Conservation (phyloP, 92 coral and sea anemone genomes). For the Heteractis magnifica region DNA sequence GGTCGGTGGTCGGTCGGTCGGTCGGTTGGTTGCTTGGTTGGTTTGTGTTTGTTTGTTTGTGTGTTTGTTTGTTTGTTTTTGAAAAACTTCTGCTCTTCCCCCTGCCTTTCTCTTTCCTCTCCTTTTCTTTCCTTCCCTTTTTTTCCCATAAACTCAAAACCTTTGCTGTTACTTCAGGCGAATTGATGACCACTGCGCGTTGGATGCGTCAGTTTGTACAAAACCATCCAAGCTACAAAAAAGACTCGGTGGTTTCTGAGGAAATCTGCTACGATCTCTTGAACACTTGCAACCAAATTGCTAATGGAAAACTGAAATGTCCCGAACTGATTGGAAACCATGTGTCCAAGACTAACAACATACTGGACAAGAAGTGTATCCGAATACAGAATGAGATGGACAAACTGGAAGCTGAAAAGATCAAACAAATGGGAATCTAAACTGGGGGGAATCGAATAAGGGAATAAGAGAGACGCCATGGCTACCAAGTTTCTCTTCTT, state of each 20-base stretch:
- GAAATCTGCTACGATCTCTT: slow-evolving; percentile 83
- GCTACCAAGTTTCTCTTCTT: not conserved
- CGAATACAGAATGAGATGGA: slow-evolving; percentile 67
- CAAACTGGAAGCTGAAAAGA: slow-evolving; percentile 42
- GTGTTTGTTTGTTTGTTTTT: not conserved
- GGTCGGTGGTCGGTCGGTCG: no score
- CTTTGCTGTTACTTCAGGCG: slow-evolving; percentile 51
- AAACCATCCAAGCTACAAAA: slow-evolving; percentile 79
- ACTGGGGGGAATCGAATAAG: not conserved
- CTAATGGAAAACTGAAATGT: slow-evolving; percentile 66
- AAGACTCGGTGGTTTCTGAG: slow-evolving; percentile 88
- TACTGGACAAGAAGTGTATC: slow-evolving; percentile 66
- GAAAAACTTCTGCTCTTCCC: not conserved
- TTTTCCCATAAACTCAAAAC: not conserved
- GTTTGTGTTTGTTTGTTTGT: no score
- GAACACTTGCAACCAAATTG: slow-evolving; percentile 76
- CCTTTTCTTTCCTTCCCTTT: not conserved
- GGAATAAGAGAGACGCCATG: not conserved
- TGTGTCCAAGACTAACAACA: slow-evolving; percentile 71
- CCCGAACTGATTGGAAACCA: slow-evolving; percentile 84
- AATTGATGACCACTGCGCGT: slow-evolving; percentile 93
- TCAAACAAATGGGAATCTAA: slow-evolving; percentile 32
- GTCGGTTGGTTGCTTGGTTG: no score
- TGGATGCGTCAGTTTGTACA: slow-evolving; percentile 90
- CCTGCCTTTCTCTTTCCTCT: not conserved